These are phyloP conservation scores for Knipowitschia caucasica DNA, from an alignment of 2,797 vertebrate genomes.

Conservation along the genomic window DNA sequence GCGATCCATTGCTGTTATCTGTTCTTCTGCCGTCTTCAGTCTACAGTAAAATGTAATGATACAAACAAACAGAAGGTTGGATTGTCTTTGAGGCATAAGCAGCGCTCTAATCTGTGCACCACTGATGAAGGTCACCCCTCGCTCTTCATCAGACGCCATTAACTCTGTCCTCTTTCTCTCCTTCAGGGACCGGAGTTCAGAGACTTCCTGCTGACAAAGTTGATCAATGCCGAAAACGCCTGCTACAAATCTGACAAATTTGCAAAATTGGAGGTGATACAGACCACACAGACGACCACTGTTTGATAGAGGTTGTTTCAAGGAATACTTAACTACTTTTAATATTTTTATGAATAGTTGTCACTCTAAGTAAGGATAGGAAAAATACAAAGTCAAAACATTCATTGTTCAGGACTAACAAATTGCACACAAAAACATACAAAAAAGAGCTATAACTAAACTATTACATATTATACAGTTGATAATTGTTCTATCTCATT, in stretches of 20 bases:
- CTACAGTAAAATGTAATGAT: background rate
- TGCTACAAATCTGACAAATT: slow-evolving; percentile 99
- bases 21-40: background rate
- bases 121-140: slow-evolving; percentile 40
- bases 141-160: slow-evolving; percentile 5
- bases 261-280: slow-evolving; percentile 92
- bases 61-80: slow-evolving; percentile 13
- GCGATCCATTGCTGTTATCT: background rate
- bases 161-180: slow-evolving; percentile 8
- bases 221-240: slow-evolving; percentile 94
- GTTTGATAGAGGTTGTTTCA: slow-evolving; percentile 11
- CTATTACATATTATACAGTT: no score
- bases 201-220: slow-evolving; percentile 94
- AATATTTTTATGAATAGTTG: no score
- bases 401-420: no score
- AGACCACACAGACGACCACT: background rate
- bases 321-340: no score
- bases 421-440: no score
- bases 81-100: background rate
- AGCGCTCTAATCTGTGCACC: slow-evolving; percentile 12
- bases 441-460: no score
- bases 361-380: no score
- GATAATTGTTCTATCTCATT: no score
- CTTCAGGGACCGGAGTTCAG: slow-evolving; percentile 88
- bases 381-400: no score